These are phyloP conservation scores for Peromyscus aztecus DNA, from an alignment of 2,797 vertebrate species.

Conservation along the genomic window DNA sequence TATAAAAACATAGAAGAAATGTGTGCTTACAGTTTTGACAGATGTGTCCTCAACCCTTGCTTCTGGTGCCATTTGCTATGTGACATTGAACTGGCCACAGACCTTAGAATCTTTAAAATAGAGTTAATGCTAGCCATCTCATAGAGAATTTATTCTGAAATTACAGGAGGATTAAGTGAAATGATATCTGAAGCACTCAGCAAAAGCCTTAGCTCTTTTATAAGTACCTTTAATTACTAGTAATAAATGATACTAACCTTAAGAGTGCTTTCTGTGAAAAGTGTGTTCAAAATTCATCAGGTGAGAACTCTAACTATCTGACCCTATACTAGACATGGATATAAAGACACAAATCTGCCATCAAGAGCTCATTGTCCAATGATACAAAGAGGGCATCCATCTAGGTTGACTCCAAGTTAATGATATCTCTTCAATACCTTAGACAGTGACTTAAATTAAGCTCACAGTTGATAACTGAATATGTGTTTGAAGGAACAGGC, in stretches of 20 bases:
- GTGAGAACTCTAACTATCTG: neutral
- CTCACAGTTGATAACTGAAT: neutral
- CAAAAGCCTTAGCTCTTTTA: conserved; percentile 28
- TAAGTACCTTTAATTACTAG: conserved; percentile 47
- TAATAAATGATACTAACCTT: conserved; percentile 22
- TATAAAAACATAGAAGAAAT: neutral
- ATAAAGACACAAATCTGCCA: conserved; percentile 21
- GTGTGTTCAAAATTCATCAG: conserved; percentile 26
- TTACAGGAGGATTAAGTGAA: conserved; percentile 19
- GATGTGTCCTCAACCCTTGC: neutral
- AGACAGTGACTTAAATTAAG: neutral
- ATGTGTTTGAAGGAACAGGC: conserved; percentile 4
- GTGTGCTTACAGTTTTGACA: neutral
- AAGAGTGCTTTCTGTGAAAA: conserved; percentile 23
- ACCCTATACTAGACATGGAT: neutral
- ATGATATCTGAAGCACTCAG: conserved; percentile 12
- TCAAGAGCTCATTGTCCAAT: neutral
- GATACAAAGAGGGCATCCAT: neutral
- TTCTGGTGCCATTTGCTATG: neutral
- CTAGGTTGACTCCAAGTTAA: conserved; percentile 36
- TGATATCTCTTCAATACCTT: neutral
- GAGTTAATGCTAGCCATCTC: neutral
- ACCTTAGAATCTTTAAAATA: conserved; percentile 32
- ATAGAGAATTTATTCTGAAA: neutral
- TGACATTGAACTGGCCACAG: neutral